Conservation (phyloP, 1,140 invertebrate species). For the Lineus longissimus region DNA sequence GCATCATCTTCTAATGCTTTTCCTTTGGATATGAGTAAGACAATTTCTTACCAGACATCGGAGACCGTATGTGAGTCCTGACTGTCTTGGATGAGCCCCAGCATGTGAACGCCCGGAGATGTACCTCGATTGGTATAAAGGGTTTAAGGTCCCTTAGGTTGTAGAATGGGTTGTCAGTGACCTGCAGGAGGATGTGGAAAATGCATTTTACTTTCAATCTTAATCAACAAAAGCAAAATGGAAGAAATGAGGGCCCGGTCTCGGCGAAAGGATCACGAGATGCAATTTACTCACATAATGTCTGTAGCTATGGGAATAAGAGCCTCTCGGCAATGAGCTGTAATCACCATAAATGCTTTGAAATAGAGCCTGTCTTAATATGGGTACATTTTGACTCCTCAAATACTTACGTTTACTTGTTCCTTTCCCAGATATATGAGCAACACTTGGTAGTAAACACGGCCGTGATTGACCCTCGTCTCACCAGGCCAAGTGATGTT, state of each 20-base stretch:
- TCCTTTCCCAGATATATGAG: slow-evolving; percentile 55
- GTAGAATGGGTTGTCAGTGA: slow-evolving; percentile 44
- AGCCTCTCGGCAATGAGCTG: too few relatives aligned
- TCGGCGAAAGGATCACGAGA: too few relatives aligned
- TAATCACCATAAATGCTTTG: too few relatives aligned
- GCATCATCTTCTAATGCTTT: too few relatives aligned
- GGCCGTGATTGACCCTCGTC: slow-evolving; percentile 70
- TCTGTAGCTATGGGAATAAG: too few relatives aligned
- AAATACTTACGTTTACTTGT: slow-evolving; percentile 38
- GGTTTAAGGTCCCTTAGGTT: slow-evolving; percentile 60
- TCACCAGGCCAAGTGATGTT: slow-evolving; percentile 56
- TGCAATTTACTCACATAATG: too few relatives aligned
- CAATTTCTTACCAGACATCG: slow-evolving; percentile 46
- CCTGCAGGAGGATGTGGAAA: background rate
- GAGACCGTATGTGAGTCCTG: slow-evolving; percentile 30
- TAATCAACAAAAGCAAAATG: too few relatives aligned
- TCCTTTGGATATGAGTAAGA: too few relatives aligned
- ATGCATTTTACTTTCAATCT: background rate
- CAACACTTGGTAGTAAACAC: slow-evolving; percentile 78
- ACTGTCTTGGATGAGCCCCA: slow-evolving; percentile 72
- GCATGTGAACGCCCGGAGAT: slow-evolving; percentile 74
- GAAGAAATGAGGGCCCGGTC: too few relatives aligned
- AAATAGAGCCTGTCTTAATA: too few relatives aligned
- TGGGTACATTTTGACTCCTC: too few relatives aligned
- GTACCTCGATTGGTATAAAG: slow-evolving; percentile 66